Percentiles rank a stretch among this genome's conserved stretches.
phyloP scores from a whole-genome alignment of 2,113 vertebrate genomes.

The Toxostoma redivivum region DNA sequence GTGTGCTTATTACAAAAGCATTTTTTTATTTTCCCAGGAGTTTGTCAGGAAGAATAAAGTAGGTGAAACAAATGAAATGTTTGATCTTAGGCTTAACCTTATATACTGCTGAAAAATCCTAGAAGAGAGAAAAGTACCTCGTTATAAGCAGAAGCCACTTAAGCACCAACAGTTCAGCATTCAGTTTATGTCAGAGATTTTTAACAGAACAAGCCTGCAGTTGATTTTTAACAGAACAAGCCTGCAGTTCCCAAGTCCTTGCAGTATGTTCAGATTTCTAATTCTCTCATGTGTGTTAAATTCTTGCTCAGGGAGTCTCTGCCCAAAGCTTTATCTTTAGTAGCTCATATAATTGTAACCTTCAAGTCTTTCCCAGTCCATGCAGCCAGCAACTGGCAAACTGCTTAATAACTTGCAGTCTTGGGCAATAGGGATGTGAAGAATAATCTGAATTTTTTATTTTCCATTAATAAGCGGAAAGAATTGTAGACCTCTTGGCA shows the following conservation, averaged over 20 bases:
- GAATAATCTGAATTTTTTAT: not conserved
- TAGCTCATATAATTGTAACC: not conserved
- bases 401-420: not conserved
- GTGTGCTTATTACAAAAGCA: slow-evolving; percentile 1
- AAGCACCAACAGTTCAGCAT: not conserved
- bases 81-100: slow-evolving; percentile 6
- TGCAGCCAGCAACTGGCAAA: not conserved
- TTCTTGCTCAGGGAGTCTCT: not conserved
- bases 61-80: not conserved
- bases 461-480: not conserved
- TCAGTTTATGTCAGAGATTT: not conserved
- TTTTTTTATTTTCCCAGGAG: not conserved
- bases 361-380: not conserved
- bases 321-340: not conserved
- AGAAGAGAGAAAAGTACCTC: not conserved
- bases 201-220: not conserved
- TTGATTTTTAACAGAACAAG: not conserved
- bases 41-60: not conserved
- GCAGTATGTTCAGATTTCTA: not conserved
- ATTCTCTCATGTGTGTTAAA: not conserved
- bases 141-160: not conserved
- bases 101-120: not conserved
- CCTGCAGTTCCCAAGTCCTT: not conserved
- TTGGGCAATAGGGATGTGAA: not conserved
- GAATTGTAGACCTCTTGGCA: not conserved